Conservation (phyloP, 2,797 vertebrate species). For the Parotocinclus haroldoi region DNA sequence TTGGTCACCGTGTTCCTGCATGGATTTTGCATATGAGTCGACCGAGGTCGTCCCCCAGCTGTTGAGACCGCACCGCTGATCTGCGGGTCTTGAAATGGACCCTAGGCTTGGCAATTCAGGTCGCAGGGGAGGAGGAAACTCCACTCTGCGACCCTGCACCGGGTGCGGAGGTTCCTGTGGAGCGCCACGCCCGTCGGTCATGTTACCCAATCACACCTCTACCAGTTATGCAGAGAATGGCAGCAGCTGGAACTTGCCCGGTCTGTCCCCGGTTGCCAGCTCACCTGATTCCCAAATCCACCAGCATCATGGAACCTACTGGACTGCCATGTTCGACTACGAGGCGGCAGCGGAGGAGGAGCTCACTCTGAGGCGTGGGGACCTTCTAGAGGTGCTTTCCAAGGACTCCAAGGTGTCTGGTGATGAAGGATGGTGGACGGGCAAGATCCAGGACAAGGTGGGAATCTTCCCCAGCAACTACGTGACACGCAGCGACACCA, state of each 20-base stretch:
- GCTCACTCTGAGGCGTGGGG: constrained; percentile 82
- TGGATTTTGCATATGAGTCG: constrained; percentile 71
- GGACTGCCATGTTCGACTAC: constrained; percentile 90
- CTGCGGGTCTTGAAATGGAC: constrained; percentile 68
- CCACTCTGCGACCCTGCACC: constrained; percentile 68
- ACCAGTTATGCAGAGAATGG: constrained; percentile 69
- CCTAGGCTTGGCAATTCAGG: constrained; percentile 61
- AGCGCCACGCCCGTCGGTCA: constrained; percentile 63
- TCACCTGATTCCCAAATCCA: constrained; percentile 69
- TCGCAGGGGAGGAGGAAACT: constrained; percentile 33
- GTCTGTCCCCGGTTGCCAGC: constrained; percentile 61
- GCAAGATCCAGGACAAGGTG: constrained; percentile 85
- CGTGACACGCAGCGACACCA: constrained; percentile 73
- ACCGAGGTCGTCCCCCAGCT: constrained; percentile 62
- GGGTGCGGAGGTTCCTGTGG: constrained; percentile 73
- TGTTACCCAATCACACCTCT: constrained; percentile 56
- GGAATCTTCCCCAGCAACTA: constrained; percentile 91
- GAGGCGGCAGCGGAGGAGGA: constrained; percentile 89
- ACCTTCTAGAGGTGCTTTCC: constrained; percentile 86
- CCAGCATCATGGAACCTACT: constrained; percentile 68
- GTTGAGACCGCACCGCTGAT: constrained; percentile 60
- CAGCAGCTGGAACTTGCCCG: constrained; percentile 71
- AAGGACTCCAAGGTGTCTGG: constrained; percentile 89
- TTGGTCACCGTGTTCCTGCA: constrained; percentile 69
- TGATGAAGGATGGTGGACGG: constrained; percentile 93